Percentiles rank a stretch among this genome's conserved stretches.
phyloP scores from a whole-genome alignment of 2,113 vertebrate genomes.

The Pseudonaja textilis region DNA sequence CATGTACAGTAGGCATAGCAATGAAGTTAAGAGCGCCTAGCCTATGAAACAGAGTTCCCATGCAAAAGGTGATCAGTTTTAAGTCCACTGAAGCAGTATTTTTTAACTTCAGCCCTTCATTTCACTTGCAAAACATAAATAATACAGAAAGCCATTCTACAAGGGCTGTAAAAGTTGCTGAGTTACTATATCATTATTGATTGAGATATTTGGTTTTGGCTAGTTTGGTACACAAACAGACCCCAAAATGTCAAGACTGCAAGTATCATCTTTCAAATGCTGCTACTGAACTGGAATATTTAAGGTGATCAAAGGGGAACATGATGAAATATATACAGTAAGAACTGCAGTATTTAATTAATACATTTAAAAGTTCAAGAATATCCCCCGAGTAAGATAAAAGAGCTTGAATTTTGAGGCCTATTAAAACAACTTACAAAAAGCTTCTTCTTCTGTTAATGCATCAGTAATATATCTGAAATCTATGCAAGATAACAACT shows the following conservation, averaged over 20 bases:
- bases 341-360: neutral
- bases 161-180: no score
- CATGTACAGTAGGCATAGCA: neutral
- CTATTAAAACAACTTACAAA: constrained; percentile 63
- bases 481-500: constrained; percentile 78
- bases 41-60: neutral
- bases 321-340: neutral
- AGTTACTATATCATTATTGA: neutral
- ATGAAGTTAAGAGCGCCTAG: neutral
- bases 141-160: neutral
- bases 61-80: neutral
- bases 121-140: neutral
- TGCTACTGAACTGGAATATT: neutral
- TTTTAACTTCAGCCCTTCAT: neutral
- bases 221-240: neutral
- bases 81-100: neutral
- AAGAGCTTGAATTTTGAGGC: neutral
- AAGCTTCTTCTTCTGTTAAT: constrained; percentile 75
- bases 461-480: constrained; percentile 81
- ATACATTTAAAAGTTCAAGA: neutral
- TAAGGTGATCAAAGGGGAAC: neutral
- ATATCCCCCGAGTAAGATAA: neutral
- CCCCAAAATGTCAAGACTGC: neutral
- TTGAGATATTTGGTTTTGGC: neutral
- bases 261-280: neutral